phyloP scores from a whole-genome alignment of 2,797 vertebrate species.

The Catamblyrhynchus diadema region DNA sequence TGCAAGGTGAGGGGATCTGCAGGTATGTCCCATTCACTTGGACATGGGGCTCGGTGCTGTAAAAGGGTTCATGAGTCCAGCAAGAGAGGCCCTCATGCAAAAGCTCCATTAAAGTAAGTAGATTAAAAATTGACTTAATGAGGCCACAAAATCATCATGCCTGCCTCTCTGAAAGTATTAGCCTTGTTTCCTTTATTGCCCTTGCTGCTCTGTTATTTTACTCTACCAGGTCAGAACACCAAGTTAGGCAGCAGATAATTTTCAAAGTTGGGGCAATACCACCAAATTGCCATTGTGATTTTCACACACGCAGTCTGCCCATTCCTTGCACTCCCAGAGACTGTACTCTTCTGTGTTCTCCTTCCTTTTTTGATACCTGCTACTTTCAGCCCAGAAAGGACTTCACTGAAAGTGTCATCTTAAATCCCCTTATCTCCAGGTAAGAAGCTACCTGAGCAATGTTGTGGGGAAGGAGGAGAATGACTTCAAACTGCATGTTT shows the following conservation, averaged over 20 bases:
- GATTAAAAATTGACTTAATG: background rate
- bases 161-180: background rate
- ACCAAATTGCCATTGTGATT: background rate
- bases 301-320: background rate
- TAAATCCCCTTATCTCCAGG: background rate
- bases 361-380: background rate
- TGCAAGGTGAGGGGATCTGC: background rate
- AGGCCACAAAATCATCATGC: background rate
- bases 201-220: background rate
- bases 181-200: background rate
- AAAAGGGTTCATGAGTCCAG: background rate
- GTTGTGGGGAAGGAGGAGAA: background rate
- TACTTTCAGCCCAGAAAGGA: background rate
- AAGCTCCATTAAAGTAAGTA: background rate
- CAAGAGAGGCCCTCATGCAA: background rate
- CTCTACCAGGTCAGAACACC: background rate
- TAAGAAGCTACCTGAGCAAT: background rate
- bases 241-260: background rate
- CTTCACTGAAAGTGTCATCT: background rate
- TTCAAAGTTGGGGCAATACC: background rate
- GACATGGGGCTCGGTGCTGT: fast-evolving
- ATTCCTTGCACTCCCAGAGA: background rate
- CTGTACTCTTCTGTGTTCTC: background rate
- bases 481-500: background rate
- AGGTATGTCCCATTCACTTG: background rate